Base-by-base conservation (phyloP, 1,140 invertebrate species). In the Tetramorium alpestre region DNA sequence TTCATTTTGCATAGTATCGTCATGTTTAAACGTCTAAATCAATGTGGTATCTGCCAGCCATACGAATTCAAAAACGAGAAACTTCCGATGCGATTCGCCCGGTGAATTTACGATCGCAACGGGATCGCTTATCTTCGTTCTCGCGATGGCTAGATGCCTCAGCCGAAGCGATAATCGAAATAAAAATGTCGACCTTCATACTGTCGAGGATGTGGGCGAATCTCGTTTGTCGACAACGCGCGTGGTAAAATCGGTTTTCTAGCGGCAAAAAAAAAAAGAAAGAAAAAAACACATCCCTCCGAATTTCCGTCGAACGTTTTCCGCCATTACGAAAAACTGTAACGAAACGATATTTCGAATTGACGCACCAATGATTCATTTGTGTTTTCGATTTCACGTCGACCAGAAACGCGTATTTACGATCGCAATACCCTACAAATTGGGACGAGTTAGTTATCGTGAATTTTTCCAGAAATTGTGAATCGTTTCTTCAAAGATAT, bases 31-130 rank as follows among this genome's bases (percentile, higher is more conserved):
- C n/a, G 11, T 22, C 8, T 3, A 7, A 65, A 64, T 22, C 41
- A 41, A n/a, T n/a, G 44, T 16, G 22, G 4, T 25, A n/a, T 62
- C 25, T 10, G 5, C 16, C 3, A 51, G 28, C 54, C 6, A 13
- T 5, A 18, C 5, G 75, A 77, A 77, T 22, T 2, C 64, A 10
- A 25, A 80, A 78, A 80, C 25, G 62, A 38, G 10, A 54, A 67
- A 67, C 22, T 22, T 41, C 2, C 22, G 10, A 47, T 54, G 13
- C 22, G 7, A 25, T 69, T 16, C 8, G n/a, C n/a, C 22, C 2
- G 25, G 44, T 16, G 28, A 80, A 88, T 89, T 89, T 86, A 86
- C 38, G 82, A 56, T n/a, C 65, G 18, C 47, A 75, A 13, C 16
- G 58, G 60, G 56, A 85, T 75, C 70, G 25, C 70, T 49, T 64